Evolutionary conservation across 2,797 vertebrate species (phyloP), one percentile per base, ranked within the genome.

Genomic region (Bucorvus abyssinicus): DNA sequence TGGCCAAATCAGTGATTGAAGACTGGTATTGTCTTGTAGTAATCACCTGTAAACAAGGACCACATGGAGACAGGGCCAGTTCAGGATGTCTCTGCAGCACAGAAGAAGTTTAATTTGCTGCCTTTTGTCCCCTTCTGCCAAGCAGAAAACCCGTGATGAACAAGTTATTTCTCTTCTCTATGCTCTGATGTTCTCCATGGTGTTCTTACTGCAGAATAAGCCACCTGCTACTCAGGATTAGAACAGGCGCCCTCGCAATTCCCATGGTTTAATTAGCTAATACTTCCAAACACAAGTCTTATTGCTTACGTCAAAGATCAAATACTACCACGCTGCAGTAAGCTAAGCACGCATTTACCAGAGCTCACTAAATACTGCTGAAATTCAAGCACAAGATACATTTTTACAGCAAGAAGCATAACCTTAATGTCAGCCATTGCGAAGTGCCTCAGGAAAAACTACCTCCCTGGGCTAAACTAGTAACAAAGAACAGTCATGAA

Each of bases 261-360:
- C 70, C 67, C 29, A 24, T 22, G 21, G 69, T 89, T 78, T 84
- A 92, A 94, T 76, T 82, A 89, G 61, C 76, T 93, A 93, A 85
- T 85, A 87, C 57, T 89, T 60, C 68, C 84, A 89, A 93, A 84
- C 23, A 15, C 42, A 79, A 77, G 49, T 59, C 73, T 50, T 14
- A 56, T 0, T 52, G 75, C 57, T 83, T 52, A 52, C 6, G 1
- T 81, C 83, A 82, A 76, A 90, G 89, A 91, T 65, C 74, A 84
- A 84, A 81, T 44, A 67, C 34, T 16, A 68, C 40, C 5, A 1
- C 0, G 0, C 34, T 27, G 63, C 74, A 65, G 45, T 44, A 67
- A 93, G 64, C 59, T 63, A 73, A 84, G 77, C 64, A 80, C 42
- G 55, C 64, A 30, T 38, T 76, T 68, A 47, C 76, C 71, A 61